A percentile compares a stretch with the other conserved stretches of the same genome.
phyloP scores from a whole-genome alignment of 2,113 vertebrate genomes.

The Pachyramphus minor region DNA sequence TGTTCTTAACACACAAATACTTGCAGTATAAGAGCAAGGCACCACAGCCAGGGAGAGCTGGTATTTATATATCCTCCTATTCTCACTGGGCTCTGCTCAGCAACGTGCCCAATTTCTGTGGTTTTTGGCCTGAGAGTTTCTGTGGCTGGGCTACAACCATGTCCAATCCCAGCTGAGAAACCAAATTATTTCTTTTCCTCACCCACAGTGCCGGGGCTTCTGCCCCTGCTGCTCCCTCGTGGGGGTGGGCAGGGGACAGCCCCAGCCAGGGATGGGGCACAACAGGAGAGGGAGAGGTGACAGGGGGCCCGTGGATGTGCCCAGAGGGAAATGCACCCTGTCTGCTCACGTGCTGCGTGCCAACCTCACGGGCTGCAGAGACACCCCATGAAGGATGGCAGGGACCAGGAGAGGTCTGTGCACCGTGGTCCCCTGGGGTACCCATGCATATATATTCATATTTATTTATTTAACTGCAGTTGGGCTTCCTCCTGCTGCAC shows the following conservation, averaged over 20 bases:
- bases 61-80: not conserved
- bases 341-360: rapidly evolving
- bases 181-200: slow-evolving; percentile 20
- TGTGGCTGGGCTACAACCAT: not conserved
- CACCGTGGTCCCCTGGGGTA: rapidly evolving
- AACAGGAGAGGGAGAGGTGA: rapidly evolving
- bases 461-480: not conserved
- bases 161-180: slow-evolving; percentile 39
- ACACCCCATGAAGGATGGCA: not conserved
- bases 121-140: not conserved
- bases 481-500: not conserved
- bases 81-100: not conserved
- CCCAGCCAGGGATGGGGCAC: not conserved
- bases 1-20: slow-evolving; percentile 61
- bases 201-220: not conserved
- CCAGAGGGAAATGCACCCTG: rapidly evolving
- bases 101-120: not conserved
- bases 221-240: not conserved
- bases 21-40: slow-evolving; percentile 29
- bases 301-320: rapidly evolving
- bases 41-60: not conserved
- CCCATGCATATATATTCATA: not conserved
- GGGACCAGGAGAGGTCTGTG: not conserved
- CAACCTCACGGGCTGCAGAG: not conserved
- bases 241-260: not conserved